Conservation (phyloP, 2,888 invertebrate genomes). For the Drosophila siamana region DNA sequence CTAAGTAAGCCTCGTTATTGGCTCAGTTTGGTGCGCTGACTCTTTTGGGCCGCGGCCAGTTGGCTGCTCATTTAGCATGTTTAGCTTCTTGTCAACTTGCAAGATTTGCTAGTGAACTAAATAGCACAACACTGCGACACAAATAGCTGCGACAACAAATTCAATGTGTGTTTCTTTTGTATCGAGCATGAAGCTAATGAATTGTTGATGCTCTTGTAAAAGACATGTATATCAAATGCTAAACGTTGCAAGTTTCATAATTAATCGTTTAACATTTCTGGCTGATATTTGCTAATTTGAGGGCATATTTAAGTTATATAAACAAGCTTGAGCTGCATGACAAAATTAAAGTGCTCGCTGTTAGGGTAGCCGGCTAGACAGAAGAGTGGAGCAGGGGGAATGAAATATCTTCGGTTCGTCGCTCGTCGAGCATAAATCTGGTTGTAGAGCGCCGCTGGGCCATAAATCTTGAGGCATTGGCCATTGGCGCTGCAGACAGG, state of each 20-base stretch:
- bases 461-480: conserved; percentile 67
- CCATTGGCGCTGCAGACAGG: conserved; percentile 29
- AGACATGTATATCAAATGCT: no score
- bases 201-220: neutral
- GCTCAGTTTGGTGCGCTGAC: conserved; percentile 17
- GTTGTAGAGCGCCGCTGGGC: conserved; percentile 59
- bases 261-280: no score
- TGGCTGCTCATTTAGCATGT: conserved; percentile 64
- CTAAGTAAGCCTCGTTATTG: conserved; percentile 32
- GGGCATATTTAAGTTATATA: neutral
- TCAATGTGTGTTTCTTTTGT: neutral
- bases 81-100: conserved; percentile 56
- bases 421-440: conserved; percentile 66
- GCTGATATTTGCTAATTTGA: neutral
- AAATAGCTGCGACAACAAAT: neutral
- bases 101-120: conserved; percentile 62
- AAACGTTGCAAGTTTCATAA: no score
- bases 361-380: neutral
- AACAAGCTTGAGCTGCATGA: neutral
- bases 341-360: neutral
- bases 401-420: conserved; percentile 36
- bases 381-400: neutral
- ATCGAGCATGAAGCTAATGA: neutral
- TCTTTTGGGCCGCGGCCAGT: conserved; percentile 39
- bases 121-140: conserved; percentile 2